These are phyloP conservation scores for Cotesia chilonis DNA, from an alignment of 1,140 invertebrate species.

Conservation along the genomic window DNA sequence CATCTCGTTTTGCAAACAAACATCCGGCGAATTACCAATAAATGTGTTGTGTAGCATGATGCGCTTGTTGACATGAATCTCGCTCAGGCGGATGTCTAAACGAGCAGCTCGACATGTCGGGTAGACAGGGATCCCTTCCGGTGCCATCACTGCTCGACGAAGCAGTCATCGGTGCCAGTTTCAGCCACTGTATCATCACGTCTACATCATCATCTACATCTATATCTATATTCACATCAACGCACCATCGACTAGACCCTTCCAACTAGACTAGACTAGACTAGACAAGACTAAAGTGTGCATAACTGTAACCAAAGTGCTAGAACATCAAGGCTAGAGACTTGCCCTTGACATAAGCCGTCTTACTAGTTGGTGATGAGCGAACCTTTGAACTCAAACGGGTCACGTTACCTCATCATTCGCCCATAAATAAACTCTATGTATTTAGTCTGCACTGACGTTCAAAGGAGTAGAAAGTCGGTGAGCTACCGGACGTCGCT, in stretches of 20 bases:
- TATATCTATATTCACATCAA: neutral
- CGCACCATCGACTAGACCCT: no score
- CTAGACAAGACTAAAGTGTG: no score
- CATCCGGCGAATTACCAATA: neutral
- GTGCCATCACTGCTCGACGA: constrained; percentile 4
- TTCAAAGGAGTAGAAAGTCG: neutral
- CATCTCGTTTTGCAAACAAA: neutral
- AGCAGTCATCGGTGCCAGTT: constrained; percentile 1
- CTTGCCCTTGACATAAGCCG: no score
- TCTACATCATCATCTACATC: no score
- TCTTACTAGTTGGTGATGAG: neutral
- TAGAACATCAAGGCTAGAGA: neutral
- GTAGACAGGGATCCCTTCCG: constrained; percentile 9
- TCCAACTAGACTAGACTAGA: no score
- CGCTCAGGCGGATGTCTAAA: constrained; percentile 17
- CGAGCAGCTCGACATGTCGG: constrained; percentile 17
- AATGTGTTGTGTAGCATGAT: constrained; percentile 17
- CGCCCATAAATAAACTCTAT: no score
- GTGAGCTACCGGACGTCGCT: neutral
- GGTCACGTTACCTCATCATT: constrained; percentile 31
- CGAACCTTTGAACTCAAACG: constrained; percentile 13
- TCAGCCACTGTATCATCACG: neutral
- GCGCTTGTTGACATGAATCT: constrained; percentile 12
- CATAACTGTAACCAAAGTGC: no score
- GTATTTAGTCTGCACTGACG: neutral